A percentile compares a stretch with the other conserved stretches of the same genome.
These are phyloP conservation scores for Scomber colias DNA, from an alignment of 2,113 vertebrate genomes.

Conservation along the genomic window DNA sequence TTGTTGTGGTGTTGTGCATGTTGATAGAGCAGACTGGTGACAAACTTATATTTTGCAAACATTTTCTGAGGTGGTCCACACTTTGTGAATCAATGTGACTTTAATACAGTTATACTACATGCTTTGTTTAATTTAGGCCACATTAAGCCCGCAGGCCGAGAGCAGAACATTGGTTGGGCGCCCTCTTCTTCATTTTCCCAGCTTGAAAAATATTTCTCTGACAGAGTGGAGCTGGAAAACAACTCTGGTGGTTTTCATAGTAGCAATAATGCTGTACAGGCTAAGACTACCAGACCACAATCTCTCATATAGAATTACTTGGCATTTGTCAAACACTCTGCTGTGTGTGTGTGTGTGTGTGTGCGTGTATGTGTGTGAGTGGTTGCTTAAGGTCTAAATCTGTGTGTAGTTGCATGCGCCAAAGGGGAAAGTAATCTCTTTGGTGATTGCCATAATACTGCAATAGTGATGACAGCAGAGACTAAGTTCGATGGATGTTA, in stretches of 20 bases:
- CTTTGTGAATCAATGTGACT: background rate
- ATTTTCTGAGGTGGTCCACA: background rate
- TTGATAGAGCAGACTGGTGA: background rate
- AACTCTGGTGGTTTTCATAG: slow-evolving; percentile 58
- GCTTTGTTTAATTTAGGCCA: slow-evolving; percentile 32
- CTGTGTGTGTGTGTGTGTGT: slow-evolving; percentile 28
- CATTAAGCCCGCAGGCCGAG: slow-evolving; percentile 31
- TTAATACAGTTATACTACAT: slow-evolving; percentile 4
- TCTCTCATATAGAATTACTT: slow-evolving; percentile 64
- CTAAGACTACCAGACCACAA: slow-evolving; percentile 60
- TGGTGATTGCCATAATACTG: slow-evolving; percentile 30
- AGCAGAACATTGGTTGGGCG: slow-evolving; percentile 15
- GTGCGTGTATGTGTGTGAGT: slow-evolving; percentile 6
- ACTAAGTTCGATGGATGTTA: slow-evolving; percentile 37
- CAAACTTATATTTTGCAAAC: background rate
- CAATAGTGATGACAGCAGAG: slow-evolving; percentile 46
- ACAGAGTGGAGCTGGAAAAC: slow-evolving; percentile 65
- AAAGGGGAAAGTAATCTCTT: slow-evolving; percentile 48
- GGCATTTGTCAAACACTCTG: slow-evolving; percentile 46
- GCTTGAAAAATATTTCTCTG: slow-evolving; percentile 50
- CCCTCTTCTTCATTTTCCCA: slow-evolving; percentile 12
- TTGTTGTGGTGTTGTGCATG: background rate
- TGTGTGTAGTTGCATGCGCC: slow-evolving; percentile 21
- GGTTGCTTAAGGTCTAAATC: no score
- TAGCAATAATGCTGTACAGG: slow-evolving; percentile 48